These are phyloP conservation scores for Dendrocopos noguchii DNA, from an alignment of 2,113 vertebrate species.

Conservation along the genomic window DNA sequence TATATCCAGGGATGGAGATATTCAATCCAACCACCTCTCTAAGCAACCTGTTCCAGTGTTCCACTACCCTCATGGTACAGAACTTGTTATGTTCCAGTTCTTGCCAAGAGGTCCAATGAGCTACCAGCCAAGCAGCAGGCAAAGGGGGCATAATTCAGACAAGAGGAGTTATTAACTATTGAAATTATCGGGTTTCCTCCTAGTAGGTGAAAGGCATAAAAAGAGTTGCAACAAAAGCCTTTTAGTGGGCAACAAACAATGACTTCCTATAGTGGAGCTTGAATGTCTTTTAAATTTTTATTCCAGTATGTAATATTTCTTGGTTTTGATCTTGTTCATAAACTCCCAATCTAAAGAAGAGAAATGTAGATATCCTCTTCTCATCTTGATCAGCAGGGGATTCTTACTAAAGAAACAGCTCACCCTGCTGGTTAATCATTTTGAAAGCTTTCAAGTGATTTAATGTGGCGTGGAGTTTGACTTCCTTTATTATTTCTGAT, in stretches of 20 bases:
- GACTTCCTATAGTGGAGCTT: not conserved
- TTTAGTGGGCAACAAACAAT: not conserved
- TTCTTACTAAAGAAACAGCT: conserved; percentile 54
- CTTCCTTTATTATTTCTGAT: conserved; percentile 52
- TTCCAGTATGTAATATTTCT: not conserved
- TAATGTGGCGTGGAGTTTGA: conserved; percentile 33
- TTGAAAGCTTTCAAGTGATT: conserved; percentile 41
- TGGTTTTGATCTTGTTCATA: not conserved
- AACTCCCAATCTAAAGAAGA: not conserved
- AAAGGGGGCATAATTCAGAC: not conserved
- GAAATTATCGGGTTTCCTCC: not conserved
- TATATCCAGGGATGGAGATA: no score
- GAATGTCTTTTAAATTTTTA: not conserved
- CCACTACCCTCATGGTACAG: no score
- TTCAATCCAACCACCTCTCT: no score
- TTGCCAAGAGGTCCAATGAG: not conserved
- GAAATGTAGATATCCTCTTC: not conserved
- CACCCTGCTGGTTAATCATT: conserved; percentile 39
- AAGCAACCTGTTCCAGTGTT: no score
- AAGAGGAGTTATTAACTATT: not conserved
- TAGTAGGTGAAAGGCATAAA: not conserved
- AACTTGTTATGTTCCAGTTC: not conserved
- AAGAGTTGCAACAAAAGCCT: not conserved
- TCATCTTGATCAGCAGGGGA: not conserved
- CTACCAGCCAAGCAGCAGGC: not conserved